Conservation (phyloP, 2,113 vertebrate genomes). For the Pholis gunnellus region DNA sequence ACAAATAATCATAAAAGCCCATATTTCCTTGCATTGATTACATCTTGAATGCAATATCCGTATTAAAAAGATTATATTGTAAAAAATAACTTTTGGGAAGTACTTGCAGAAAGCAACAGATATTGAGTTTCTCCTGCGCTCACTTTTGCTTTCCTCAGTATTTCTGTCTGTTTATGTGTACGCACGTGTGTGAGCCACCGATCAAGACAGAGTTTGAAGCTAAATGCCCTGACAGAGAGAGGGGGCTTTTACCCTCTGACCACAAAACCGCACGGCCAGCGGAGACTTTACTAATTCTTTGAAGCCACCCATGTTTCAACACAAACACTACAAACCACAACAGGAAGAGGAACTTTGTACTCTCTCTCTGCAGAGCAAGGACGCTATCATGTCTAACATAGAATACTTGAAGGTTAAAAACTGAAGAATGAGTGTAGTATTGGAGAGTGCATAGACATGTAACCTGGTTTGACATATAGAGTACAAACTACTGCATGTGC, state of each 20-base stretch:
- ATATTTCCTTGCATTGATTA: neutral
- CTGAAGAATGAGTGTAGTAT: neutral
- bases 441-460: neutral
- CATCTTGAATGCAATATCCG: neutral
- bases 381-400: conserved; percentile 1
- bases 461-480: conserved; percentile 10
- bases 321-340: conserved; percentile 29
- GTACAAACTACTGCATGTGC: neutral
- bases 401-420: neutral
- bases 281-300: conserved; percentile 41
- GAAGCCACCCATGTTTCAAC: conserved; percentile 32
- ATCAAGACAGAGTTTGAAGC: conserved; percentile 22
- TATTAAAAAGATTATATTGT: neutral
- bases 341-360: conserved; percentile 53
- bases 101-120: neutral
- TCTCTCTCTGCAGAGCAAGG: conserved; percentile 12
- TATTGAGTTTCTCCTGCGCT: neutral
- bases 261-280: conserved; percentile 36
- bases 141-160: neutral
- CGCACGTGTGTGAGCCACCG: neutral
- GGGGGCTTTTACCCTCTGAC: conserved; percentile 30
- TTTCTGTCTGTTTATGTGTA: conserved; percentile 25
- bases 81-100: neutral
- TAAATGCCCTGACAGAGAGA: conserved; percentile 36
- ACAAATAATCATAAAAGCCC: neutral